A percentile compares a stretch with the other conserved stretches of the same genome.
phyloP scores from a whole-genome alignment of 2,113 vertebrate genomes.

The Microcebus jonahi region DNA sequence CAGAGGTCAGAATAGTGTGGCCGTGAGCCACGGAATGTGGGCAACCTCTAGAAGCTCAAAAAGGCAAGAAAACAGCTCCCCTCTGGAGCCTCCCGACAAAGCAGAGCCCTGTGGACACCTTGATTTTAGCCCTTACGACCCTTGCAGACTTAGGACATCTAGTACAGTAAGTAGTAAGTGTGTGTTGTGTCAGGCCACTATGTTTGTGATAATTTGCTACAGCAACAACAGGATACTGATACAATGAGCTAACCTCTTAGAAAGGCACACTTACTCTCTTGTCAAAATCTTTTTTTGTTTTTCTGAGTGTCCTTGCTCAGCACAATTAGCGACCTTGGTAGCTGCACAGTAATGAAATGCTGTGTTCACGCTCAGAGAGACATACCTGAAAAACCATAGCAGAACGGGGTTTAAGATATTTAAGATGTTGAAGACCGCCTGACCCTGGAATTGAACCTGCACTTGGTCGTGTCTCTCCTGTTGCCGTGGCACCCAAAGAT shows the following conservation, averaged over 20 bases:
- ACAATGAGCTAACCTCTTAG: not conserved
- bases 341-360: not conserved
- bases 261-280: not conserved
- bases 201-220: not conserved
- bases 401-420: conserved; percentile 37
- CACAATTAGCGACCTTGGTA: not conserved
- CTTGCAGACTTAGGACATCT: fast-evolving
- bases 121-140: too few relatives aligned
- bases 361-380: not conserved
- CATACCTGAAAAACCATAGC: not conserved
- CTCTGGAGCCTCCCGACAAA: not conserved
- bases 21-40: fast-evolving
- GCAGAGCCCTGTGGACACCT: fast-evolving
- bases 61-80: fast-evolving
- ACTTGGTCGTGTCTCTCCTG: conserved; percentile 54
- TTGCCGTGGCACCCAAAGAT: conserved; percentile 70
- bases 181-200: not conserved
- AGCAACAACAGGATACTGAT: fast-evolving
- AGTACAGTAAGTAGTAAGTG: too few relatives aligned
- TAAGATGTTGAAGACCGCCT: not conserved
- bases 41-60: not conserved
- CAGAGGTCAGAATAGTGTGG: not conserved
- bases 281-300: not conserved
- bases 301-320: not conserved
- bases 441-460: conserved; percentile 61